Evolutionary conservation across 1,140 invertebrate genomes (phyloP).

Genomic region (Anastrepha ludens): DNA sequence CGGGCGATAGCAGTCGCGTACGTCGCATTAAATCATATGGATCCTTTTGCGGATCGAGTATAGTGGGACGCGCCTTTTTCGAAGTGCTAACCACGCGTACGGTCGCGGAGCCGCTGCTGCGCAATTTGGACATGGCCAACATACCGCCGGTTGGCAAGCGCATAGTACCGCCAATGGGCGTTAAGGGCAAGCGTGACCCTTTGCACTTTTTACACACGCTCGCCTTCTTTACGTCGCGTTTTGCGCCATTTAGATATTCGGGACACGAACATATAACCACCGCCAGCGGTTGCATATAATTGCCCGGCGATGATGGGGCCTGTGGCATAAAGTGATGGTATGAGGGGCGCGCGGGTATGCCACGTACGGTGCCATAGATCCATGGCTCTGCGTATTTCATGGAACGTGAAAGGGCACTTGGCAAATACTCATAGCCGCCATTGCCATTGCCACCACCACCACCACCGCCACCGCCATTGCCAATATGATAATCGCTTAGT

Average conservation of each 20-base stretch:
- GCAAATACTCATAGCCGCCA: constrained; percentile 66
- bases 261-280: constrained; percentile 85
- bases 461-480: constrained; percentile 26
- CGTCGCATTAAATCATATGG: constrained; percentile 88
- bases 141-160: constrained; percentile 75
- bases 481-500: constrained; percentile 55
- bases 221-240: constrained; percentile 82
- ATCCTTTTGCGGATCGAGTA: constrained; percentile 79
- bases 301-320: not conserved
- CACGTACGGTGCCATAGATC: constrained; percentile 84
- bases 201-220: constrained; percentile 86
- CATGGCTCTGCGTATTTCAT: constrained; percentile 89
- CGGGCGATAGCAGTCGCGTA: constrained; percentile 80
- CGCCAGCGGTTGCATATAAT: constrained; percentile 75
- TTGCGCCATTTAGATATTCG: constrained; percentile 84
- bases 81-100: constrained; percentile 77
- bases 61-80: constrained; percentile 78
- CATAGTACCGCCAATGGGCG: constrained; percentile 77
- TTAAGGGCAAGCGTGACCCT: constrained; percentile 81
- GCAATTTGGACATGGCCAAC: constrained; percentile 67
- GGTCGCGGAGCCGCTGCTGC: constrained; percentile 77
- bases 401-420: constrained; percentile 81
- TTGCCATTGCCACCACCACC: not conserved
- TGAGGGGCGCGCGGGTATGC: constrained; percentile 76
- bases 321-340: constrained; percentile 72